phyloP scores from a whole-genome alignment of 2,888 invertebrate species.

The Yponomeuta sedellus region DNA sequence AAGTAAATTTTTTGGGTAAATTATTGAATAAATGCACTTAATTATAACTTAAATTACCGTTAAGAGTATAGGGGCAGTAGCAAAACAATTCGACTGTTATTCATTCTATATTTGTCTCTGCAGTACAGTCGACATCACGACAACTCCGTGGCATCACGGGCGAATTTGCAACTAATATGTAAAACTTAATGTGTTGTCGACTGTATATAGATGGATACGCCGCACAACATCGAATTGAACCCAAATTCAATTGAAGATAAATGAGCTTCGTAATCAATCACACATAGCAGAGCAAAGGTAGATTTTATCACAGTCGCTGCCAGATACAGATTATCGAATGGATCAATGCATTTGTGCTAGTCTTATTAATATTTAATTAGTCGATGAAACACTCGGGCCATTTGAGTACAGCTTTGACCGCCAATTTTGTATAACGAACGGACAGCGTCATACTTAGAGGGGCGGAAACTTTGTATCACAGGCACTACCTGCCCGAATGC shows the following conservation, averaged over 20 bases:
- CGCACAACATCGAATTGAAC: background rate
- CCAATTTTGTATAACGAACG: background rate
- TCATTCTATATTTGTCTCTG: background rate
- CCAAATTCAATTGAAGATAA: background rate
- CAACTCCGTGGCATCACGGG: too few relatives aligned
- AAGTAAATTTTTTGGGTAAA: too few relatives aligned
- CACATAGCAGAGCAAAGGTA: background rate
- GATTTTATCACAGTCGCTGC: background rate
- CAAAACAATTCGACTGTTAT: background rate
- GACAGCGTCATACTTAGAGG: background rate
- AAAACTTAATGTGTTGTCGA: background rate
- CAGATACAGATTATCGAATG: background rate
- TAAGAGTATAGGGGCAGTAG: background rate
- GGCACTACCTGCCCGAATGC: too few relatives aligned
- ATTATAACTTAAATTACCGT: too few relatives aligned
- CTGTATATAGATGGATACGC: background rate
- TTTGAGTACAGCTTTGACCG: background rate
- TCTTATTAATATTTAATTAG: conserved; percentile 1
- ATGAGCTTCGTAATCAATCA: background rate
- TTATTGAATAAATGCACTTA: too few relatives aligned
- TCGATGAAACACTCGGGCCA: background rate
- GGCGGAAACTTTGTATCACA: too few relatives aligned
- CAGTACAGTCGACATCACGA: too few relatives aligned
- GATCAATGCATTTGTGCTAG: background rate
- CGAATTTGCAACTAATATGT: too few relatives aligned